Conservation (phyloP, 1,140 invertebrate genomes). For the Drosophila saltans region DNA sequence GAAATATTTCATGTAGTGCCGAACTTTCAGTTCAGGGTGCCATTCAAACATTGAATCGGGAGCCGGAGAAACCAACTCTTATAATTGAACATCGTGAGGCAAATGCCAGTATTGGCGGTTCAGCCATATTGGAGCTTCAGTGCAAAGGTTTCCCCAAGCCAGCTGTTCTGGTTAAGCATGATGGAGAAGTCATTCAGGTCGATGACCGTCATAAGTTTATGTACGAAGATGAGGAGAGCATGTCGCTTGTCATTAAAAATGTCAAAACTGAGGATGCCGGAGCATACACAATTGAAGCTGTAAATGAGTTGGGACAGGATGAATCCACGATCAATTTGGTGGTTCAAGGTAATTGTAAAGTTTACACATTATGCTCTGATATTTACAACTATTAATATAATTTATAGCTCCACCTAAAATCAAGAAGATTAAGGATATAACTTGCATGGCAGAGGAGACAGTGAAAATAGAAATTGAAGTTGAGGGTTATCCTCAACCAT, state of each 20-base stretch:
- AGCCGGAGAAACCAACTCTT: constrained; percentile 91
- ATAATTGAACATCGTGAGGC: constrained; percentile 89
- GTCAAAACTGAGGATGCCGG: constrained; percentile 92
- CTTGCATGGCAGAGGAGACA: constrained; percentile 87
- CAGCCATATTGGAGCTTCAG: constrained; percentile 97
- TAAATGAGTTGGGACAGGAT: constrained; percentile 95
- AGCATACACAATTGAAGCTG: constrained; percentile 91
- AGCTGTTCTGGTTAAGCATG: constrained; percentile 93
- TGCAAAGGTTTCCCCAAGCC: constrained; percentile 98
- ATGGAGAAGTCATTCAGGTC: constrained; percentile 91
- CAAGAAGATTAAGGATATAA: constrained; percentile 90
- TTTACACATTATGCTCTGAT: not conserved
- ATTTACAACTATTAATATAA: constrained; percentile 44
- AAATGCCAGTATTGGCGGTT: constrained; percentile 91
- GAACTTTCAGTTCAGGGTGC: constrained; percentile 95
- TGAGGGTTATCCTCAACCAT: constrained; percentile 92
- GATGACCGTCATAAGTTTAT: constrained; percentile 92
- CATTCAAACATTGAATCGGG: constrained; percentile 90
- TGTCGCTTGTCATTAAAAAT: constrained; percentile 95
- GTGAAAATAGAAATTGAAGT: constrained; percentile 91
- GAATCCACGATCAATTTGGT: constrained; percentile 89
- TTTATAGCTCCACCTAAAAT: constrained; percentile 90
- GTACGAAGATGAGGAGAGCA: constrained; percentile 96
- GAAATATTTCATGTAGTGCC: constrained; percentile 96
- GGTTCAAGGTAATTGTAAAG: constrained; percentile 86